phyloP scores from a whole-genome alignment of 1,140 invertebrate species.

The Heliconius hermathena region DNA sequence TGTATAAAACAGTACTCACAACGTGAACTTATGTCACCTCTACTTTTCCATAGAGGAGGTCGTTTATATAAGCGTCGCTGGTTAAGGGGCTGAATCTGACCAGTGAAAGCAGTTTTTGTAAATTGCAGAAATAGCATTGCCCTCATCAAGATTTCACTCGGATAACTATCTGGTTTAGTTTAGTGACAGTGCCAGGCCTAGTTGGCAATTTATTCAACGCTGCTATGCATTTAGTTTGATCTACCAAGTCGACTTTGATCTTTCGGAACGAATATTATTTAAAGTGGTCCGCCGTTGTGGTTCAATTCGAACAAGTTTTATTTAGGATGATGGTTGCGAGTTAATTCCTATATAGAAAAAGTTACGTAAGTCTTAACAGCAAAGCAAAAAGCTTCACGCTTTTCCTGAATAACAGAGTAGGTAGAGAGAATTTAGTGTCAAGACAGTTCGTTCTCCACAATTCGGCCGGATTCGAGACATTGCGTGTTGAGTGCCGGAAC shows the following conservation, averaged over 20 bases:
- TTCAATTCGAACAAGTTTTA: not conserved
- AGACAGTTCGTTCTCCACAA: too few species aligned
- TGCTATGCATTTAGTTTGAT: slow-evolving; percentile 42
- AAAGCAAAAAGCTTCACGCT: too few species aligned
- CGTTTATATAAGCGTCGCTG: slow-evolving; percentile 20
- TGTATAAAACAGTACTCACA: not conserved
- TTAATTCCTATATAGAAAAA: not conserved
- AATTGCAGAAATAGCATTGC: slow-evolving; percentile 50
- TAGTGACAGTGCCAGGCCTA: slow-evolving; percentile 51
- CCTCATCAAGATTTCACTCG: slow-evolving; percentile 62
- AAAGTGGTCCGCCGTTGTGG: not conserved
- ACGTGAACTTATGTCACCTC: not conserved
- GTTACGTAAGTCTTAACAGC: not conserved
- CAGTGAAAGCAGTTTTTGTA: slow-evolving; percentile 64
- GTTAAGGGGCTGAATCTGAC: slow-evolving; percentile 28
- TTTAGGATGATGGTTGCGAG: not conserved
- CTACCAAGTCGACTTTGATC: slow-evolving; percentile 48
- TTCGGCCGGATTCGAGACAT: too few species aligned
- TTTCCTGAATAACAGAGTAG: too few species aligned
- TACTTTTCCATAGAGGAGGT: not conserved
- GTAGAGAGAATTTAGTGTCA: too few species aligned
- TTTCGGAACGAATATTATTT: slow-evolving; percentile 44
- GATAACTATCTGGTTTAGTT: slow-evolving; percentile 63
- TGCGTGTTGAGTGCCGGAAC: too few species aligned
- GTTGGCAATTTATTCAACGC: slow-evolving; percentile 55